Percentiles rank a stretch among this genome's conserved stretches.
phyloP scores from a whole-genome alignment of 2,797 vertebrate species.

The Chaenodraco wilsoni region DNA sequence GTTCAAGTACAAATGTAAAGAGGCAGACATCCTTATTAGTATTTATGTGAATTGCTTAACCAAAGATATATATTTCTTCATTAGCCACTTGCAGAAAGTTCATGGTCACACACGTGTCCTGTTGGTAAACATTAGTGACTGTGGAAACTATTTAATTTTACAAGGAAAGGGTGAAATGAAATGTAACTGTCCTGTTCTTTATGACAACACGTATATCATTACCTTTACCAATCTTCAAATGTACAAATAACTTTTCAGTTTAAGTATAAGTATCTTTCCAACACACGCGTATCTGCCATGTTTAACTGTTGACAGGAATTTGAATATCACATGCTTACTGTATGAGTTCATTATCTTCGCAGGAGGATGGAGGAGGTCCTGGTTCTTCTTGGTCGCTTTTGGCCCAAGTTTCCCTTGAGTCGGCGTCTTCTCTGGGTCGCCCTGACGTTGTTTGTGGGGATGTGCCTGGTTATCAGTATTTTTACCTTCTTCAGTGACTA shows the following conservation, averaged over 20 bases:
- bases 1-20: background rate
- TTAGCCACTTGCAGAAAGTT: no score
- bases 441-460: slow-evolving; percentile 74
- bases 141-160: no score
- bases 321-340: background rate
- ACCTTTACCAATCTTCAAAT: background rate
- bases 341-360: slow-evolving; percentile 29
- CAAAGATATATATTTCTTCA: no score
- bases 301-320: background rate
- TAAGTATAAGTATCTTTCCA: background rate
- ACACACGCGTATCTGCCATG: background rate
- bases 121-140: no score
- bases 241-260: background rate
- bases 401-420: slow-evolving; percentile 77
- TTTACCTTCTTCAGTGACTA: slow-evolving; percentile 79
- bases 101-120: no score
- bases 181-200: background rate
- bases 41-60: no score
- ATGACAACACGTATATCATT: background rate
- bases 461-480: slow-evolving; percentile 81
- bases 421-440: slow-evolving; percentile 77
- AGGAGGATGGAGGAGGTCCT: slow-evolving; percentile 82
- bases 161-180: background rate
- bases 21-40: background rate
- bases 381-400: slow-evolving; percentile 74